These are phyloP conservation scores for Neofelis nebulosa DNA, from an alignment of 2,113 vertebrate species.

Conservation along the genomic window DNA sequence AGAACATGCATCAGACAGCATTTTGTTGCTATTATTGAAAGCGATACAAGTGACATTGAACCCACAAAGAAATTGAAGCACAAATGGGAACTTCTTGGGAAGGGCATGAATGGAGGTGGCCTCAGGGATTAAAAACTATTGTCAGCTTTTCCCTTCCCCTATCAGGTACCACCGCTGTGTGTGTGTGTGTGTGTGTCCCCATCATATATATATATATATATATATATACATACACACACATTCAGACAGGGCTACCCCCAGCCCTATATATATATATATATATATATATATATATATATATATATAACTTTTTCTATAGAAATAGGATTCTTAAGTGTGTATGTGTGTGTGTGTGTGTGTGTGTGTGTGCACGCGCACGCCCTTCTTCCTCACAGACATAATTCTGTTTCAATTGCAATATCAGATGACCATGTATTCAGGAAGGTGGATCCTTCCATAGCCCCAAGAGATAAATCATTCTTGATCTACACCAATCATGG, in stretches of 20 bases:
- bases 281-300: too few relatives aligned
- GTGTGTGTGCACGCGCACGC: accelerated
- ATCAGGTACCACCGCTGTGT: background rate
- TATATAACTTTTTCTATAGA: background rate
- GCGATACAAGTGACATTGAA: background rate
- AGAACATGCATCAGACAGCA: background rate
- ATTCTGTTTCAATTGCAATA: background rate
- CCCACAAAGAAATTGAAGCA: background rate
- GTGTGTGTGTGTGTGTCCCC: background rate
- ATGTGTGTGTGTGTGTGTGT: background rate
- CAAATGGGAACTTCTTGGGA: background rate
- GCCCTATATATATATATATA: background rate
- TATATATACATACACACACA: background rate
- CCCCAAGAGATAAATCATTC: background rate
- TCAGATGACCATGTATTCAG: background rate
- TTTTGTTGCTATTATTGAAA: background rate
- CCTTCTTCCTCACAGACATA: background rate
- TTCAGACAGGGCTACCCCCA: too few relatives aligned
- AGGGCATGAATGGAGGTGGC: background rate
- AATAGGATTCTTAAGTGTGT: background rate
- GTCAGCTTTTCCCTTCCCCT: background rate
- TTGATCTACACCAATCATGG: background rate
- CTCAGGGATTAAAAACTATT: background rate
- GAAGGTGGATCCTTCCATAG: background rate
- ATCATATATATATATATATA: background rate